Base-by-base conservation (phyloP, 2,888 invertebrate species). In the Phrixothrix hirtus region DNA sequence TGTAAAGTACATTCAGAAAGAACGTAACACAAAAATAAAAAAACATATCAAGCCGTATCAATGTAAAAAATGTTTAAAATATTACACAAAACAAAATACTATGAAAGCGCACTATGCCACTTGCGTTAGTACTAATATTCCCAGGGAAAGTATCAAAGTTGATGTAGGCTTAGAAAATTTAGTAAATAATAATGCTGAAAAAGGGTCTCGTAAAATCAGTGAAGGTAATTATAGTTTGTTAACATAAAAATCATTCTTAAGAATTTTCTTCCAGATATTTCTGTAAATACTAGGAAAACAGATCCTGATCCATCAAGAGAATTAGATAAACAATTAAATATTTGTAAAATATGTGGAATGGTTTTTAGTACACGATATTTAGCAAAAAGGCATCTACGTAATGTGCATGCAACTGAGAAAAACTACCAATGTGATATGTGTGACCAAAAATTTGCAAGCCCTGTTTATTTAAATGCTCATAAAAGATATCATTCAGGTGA, bases 321-420 rank as follows among this genome's bases (percentile, higher is more conserved):
- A 46, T 14, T 46, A 2, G 49, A 55, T 13, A 39, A 49, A 17
- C 25, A 35, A 5, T 16, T 41, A 6, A 50, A 48, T n/a, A 44
- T 37, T 11, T 72, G 72, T 44, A 50, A 57, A 9, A 58, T 64
- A 16, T 72, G 72, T 44, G 62, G 64, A 2, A 53, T 62, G 11
- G 55, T 58, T 1, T 71, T 71, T 44, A 61, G 61, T 21, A 69
- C 70, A 27, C 69, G 67, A 45, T 71, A 71, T 52, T 55, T 71
- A 32, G 54, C 70, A 36, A 67, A 67, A 42, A 52, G 72, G 6
- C 72, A 72, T 43, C 48, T 65, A 6, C 55, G 60, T 17, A 71
- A 72, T 53, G 72, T 73, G 2, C 73, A 73, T 44, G 68, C 68
- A 12, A 69, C 66, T 0, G 72, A 71, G 49, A 73, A 71, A 43